Conservation (phyloP, 1,140 invertebrate genomes). For the Nilaparvata lugens region DNA sequence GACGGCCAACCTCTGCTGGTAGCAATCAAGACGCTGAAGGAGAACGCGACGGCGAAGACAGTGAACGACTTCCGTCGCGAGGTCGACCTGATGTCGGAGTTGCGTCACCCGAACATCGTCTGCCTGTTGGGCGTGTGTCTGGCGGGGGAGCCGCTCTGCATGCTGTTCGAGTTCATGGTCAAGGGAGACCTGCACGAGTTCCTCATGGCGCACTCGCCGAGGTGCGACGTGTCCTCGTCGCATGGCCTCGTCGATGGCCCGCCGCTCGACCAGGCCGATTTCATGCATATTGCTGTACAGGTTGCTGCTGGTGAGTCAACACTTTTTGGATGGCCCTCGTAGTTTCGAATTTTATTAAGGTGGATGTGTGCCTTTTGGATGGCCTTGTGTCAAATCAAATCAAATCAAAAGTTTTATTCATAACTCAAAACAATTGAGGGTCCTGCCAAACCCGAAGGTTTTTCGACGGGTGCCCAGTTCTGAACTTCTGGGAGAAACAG, state of each 20-base stretch:
- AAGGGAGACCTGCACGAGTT: constrained; percentile 93
- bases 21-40: constrained; percentile 90
- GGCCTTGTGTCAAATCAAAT: no score
- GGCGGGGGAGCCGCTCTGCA: constrained; percentile 85
- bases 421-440: no score
- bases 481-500: no score
- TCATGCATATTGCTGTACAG: constrained; percentile 77
- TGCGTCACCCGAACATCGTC: constrained; percentile 92
- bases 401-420: no score
- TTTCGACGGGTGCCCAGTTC: no score
- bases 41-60: constrained; percentile 84
- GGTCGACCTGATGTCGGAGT: constrained; percentile 85
- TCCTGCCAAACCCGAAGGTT: no score
- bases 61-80: constrained; percentile 82
- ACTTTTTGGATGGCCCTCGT: not conserved
- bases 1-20: constrained; percentile 57
- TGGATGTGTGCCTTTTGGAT: no score
- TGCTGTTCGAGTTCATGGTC: constrained; percentile 95
- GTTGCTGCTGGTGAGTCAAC: constrained; percentile 64
- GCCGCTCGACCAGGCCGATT: constrained; percentile 67
- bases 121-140: constrained; percentile 87
- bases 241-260: constrained; percentile 57
- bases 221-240: constrained; percentile 44
- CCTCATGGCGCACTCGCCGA: constrained; percentile 77
- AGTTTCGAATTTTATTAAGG: no score